Evolutionary conservation across 2,113 vertebrate genomes (phyloP), one percentile per base, ranked within the genome.

Genomic region (Cromileptes altivelis): DNA sequence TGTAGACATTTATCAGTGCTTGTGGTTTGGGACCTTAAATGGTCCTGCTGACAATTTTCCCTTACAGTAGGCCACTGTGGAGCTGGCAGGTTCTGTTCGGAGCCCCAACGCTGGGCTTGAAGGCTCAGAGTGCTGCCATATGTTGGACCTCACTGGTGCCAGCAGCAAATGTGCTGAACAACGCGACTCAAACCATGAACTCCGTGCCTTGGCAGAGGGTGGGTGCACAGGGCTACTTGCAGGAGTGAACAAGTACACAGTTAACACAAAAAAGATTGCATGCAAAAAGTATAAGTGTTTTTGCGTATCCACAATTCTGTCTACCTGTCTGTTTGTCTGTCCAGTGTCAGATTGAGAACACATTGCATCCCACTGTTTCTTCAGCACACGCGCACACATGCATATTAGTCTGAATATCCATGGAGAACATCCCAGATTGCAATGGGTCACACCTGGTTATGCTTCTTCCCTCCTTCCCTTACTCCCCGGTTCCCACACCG

Each of bases 371-470:
- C 63, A 57, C 58, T 37, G 70, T 81, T 83, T 86, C 73, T 57
- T 72, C 52, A 74, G 58, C 81, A 73, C 77, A 79, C 79, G 49
- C 73, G 71, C 76, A 72, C 75, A 67, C 75, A 79, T 70, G 58
- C 89, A 73, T 86, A 81, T 81, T 81, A 85, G 87, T 68, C 81
- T 83, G 85, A 71, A 87, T 85, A 91, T 90, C 91, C 88, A 84
- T 92, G 90, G 90, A 93, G 89, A 91, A 88, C 90, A 94, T 94
- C 94, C 89, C 92, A 92, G 91, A 92, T 88, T 83, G 88, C 87
- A 92, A 93, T 92, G 90, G 91, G 92, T 94, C 94, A 93, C 95
- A 95, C 95, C 94, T 95, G 94, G 94, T 91, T 92, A 91, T 91
- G 89, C 91, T 94, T 94, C 91, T 91, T 92, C 87, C 81, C 94